A percentile compares a stretch with the other conserved stretches of the same genome.
Conservation (phyloP, 2,797 vertebrate species). For the Salarias fasciatus region DNA sequence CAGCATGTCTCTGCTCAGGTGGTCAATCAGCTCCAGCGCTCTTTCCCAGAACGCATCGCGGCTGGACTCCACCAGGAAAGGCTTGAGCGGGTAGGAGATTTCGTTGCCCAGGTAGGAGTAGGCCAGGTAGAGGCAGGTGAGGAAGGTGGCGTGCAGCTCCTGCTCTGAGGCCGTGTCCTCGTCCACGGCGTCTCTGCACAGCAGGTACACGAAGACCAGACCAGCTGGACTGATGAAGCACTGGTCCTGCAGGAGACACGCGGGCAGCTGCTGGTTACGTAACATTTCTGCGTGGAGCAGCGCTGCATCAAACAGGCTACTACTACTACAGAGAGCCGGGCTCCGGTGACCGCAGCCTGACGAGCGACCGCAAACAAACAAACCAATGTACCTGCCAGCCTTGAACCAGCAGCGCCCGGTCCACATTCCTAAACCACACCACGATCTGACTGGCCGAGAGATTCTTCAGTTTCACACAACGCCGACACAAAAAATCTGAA, state of each 20-base stretch:
- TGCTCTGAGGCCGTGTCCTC: conserved; percentile 87
- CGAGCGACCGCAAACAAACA: background rate
- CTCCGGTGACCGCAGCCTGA: background rate
- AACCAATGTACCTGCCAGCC: conserved; percentile 85
- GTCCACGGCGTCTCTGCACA: conserved; percentile 90
- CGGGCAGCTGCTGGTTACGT: background rate
- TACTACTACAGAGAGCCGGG: background rate
- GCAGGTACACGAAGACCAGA: conserved; percentile 92
- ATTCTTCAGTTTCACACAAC: conserved; percentile 92
- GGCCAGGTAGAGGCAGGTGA: conserved; percentile 91
- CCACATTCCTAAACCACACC: conserved; percentile 93
- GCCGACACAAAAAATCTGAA: conserved; percentile 90
- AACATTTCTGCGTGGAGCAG: no score
- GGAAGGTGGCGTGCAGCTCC: conserved; percentile 90
- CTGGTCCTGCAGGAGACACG: conserved; percentile 78
- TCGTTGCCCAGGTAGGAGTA: conserved; percentile 95
- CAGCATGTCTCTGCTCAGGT: conserved; percentile 90
- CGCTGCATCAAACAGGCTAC: no score
- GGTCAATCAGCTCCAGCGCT: conserved; percentile 89
- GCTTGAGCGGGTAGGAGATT: conserved; percentile 93
- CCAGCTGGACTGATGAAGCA: conserved; percentile 94
- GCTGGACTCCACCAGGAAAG: conserved; percentile 91
- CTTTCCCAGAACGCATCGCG: conserved; percentile 94
- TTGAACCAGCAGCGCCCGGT: conserved; percentile 91
- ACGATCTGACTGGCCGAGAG: conserved; percentile 90